These are phyloP conservation scores for Archilochus colubris DNA, from an alignment of 2,113 vertebrate genomes.

Conservation along the genomic window DNA sequence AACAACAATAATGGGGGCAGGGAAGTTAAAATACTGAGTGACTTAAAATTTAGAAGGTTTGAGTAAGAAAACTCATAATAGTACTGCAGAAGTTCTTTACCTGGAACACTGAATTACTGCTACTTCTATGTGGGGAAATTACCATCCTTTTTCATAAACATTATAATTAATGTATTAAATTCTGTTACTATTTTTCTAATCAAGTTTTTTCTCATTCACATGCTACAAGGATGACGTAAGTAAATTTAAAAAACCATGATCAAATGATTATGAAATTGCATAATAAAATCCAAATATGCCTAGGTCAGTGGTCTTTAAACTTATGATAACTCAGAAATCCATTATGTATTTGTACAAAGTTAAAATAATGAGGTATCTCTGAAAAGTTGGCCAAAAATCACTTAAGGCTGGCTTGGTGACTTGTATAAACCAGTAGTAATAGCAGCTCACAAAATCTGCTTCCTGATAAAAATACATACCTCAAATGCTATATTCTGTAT, in stretches of 20 bases:
- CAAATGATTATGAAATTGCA: slow-evolving; percentile 19
- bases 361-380: not conserved
- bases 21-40: not conserved
- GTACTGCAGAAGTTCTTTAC: not conserved
- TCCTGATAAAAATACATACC: not conserved
- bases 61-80: not conserved
- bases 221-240: slow-evolving; percentile 83
- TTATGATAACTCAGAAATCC: not conserved
- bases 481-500: not conserved
- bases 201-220: slow-evolving; percentile 68
- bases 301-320: slow-evolving; percentile 38
- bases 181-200: slow-evolving; percentile 43
- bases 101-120: not conserved
- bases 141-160: not conserved
- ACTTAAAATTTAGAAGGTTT: not conserved
- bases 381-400: not conserved
- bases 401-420: not conserved
- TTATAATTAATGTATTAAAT: not conserved
- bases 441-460: not conserved
- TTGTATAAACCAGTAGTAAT: not conserved
- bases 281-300: not conserved
- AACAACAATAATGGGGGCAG: not conserved
- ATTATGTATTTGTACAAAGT: not conserved
- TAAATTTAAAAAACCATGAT: slow-evolving; percentile 32
- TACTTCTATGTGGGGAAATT: not conserved